Conservation (phyloP, 2,888 invertebrate genomes). For the Rutpela maculata region DNA sequence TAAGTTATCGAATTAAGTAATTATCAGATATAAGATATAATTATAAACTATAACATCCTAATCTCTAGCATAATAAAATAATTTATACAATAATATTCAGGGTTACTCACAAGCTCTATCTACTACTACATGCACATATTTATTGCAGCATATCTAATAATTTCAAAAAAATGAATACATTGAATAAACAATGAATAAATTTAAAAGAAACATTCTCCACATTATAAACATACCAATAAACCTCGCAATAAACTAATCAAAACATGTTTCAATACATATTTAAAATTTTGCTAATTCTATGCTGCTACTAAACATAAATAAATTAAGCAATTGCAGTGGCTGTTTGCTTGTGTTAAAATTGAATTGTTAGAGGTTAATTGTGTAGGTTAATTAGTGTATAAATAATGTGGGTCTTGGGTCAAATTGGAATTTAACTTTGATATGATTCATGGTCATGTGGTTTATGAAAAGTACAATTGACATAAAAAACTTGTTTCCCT, state of each 20-base stretch:
- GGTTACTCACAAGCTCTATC: conserved; percentile 16
- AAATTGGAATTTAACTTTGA: conserved; percentile 33
- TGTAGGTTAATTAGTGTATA: conserved; percentile 38
- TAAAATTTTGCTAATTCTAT: background rate
- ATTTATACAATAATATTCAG: conserved; percentile 30
- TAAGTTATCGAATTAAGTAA: background rate
- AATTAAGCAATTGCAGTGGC: conserved; percentile 9
- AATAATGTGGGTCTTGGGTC: conserved; percentile 23
- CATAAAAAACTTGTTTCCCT: background rate
- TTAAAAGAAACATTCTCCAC: conserved; percentile 10
- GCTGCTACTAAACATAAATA: background rate
- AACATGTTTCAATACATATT: conserved; percentile 1
- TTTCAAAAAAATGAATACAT: background rate
- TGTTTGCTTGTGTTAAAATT: conserved; percentile 30
- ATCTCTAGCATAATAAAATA: background rate
- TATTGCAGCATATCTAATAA: conserved; percentile 8
- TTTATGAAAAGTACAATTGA: background rate
- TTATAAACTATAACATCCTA: background rate
- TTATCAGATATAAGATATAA: background rate
- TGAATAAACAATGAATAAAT: conserved; percentile 4
- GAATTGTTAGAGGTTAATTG: conserved; percentile 45
- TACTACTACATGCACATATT: conserved; percentile 18
- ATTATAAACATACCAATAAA: background rate
- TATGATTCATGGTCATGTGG: conserved; percentile 21
- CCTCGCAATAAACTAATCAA: conserved; percentile 6